Base-by-base conservation (phyloP, 1,140 invertebrate species). In the Rhagoletis pomonella region DNA sequence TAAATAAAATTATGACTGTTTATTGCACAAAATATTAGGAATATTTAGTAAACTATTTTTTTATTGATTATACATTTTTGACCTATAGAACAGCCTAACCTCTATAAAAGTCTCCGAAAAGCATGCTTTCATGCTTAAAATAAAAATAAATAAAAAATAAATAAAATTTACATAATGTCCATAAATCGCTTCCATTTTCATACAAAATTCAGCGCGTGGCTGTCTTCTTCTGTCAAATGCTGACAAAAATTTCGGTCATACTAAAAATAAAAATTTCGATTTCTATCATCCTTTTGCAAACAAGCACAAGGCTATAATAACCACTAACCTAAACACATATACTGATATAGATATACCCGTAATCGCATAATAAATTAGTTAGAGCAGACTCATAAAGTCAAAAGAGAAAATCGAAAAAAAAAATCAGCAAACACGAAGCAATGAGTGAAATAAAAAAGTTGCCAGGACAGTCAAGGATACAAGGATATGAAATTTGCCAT, bases 231-330 rank as follows among this genome's bases (percentile, higher is more conserved):
- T 4, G 17, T 17, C 12, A 81, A 50, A 19, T 81, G 69, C 73
- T 58, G 47, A 44, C 47, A 55, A 17, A 81, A 81, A 81, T 81
- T 81, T 81, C 73, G 73, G 73, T 81, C 47, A 81, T 55, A 3
- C 73, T 55, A 55, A 55, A 50, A 81, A 81, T 81, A 55, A 81
- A 81, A 81, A n/a, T 81, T 19, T 81, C 73, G n/a, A 81, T 58
- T 81, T 58, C 73, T 55, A 81, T 55, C 73, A 81, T 47, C 39
- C 69, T n/a, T 47, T 9, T 47, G 29, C 29, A 73, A 29, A 67
- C 64, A 29, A 42, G 17, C 5, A 44, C 29, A 50, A 47, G 42
- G 39, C 39, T 42, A 73, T 73, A 73, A 47, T 47, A 4, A 73
- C 12, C 19, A 73, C 42, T 17, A 47, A 42, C 39, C 17, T 73